Base-by-base conservation (phyloP, 1,140 invertebrate genomes). In the Melitaea cinxia region DNA sequence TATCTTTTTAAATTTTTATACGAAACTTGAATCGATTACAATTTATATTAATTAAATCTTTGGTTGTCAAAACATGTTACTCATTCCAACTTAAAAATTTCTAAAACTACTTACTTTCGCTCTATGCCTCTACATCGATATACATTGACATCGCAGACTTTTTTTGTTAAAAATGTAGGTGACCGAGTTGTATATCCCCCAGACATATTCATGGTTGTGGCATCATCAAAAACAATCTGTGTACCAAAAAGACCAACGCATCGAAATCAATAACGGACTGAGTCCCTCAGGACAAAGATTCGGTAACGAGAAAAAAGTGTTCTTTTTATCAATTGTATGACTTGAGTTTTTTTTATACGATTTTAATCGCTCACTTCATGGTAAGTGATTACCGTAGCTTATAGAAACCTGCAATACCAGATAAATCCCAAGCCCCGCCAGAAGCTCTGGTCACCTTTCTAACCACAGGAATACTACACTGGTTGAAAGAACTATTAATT, bases 261-360 rank as follows among this genome's bases (percentile, higher is more conserved):
- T 45, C 33, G 23, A 57, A 57, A 57, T 57, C 54, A 57, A 57
- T 57, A 57, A 57, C 45, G 35, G 35, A 57, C 28, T 57, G 37
- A 14, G 35, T 45, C 54, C 35, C 54, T 7, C 1, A 37, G 24
- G 54, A 23, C 5, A 47, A 2, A 47, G 37, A 37, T 57, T 42
- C 35, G 35, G 15, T 42, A 26, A 24, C 35, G 35, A 21, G 35
- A 56, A 17, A n/a, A 47, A 47, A 47, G 42, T 24, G 21, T 47
- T 23, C 19, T 14, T 6, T 23, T 47, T 17, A 47, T 47, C 19
- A 7, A 9, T 10, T 5, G 42, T 47, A 47, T 47, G 21, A 47
- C n/a, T n/a, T 47, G 1, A n/a, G n/a, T n/a, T 47, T 2, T 23
- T 47, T 21, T 6, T n/a, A 42, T 19, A 12, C 19, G 4, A 23